phyloP scores from a whole-genome alignment of 2,888 invertebrate species.

The Strigamia crassipes region DNA sequence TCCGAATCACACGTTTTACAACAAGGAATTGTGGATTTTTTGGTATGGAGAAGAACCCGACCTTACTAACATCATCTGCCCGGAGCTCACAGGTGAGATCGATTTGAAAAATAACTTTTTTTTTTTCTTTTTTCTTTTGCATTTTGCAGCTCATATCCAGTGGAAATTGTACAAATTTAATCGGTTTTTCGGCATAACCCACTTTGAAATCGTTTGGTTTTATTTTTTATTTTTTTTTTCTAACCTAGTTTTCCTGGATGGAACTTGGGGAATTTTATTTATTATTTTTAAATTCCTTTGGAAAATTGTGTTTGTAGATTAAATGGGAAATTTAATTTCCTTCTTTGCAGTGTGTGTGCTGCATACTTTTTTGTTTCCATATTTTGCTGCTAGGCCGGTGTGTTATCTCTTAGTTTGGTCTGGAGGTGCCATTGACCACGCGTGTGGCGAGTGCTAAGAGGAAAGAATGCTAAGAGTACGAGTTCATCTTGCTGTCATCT shows the following conservation, averaged over 20 bases:
- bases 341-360: not conserved
- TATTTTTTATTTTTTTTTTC: not conserved
- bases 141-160: too few species aligned
- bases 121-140: too few species aligned
- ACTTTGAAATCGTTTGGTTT: not conserved
- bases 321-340: not conserved
- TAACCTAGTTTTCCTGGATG: not conserved
- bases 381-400: not conserved
- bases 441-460: slow-evolving; percentile 23
- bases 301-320: too few species aligned
- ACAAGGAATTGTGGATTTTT: slow-evolving; percentile 98
- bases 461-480: not conserved
- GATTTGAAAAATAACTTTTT: too few species aligned
- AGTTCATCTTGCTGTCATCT: not conserved
- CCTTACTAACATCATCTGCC: slow-evolving; percentile 79
- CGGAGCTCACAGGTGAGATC: slow-evolving; percentile 82
- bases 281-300: too few species aligned
- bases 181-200: slow-evolving; percentile 53
- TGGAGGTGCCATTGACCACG: slow-evolving; percentile 38
- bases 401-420: slow-evolving; percentile 12
- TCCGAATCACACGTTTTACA: slow-evolving; percentile 57
- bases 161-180: too few species aligned
- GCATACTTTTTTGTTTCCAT: not conserved
- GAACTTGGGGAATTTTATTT: too few species aligned
- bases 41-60: slow-evolving; percentile 99